Base-by-base conservation (phyloP, 2,113 vertebrate species). In the Bostrychus sinensis region DNA sequence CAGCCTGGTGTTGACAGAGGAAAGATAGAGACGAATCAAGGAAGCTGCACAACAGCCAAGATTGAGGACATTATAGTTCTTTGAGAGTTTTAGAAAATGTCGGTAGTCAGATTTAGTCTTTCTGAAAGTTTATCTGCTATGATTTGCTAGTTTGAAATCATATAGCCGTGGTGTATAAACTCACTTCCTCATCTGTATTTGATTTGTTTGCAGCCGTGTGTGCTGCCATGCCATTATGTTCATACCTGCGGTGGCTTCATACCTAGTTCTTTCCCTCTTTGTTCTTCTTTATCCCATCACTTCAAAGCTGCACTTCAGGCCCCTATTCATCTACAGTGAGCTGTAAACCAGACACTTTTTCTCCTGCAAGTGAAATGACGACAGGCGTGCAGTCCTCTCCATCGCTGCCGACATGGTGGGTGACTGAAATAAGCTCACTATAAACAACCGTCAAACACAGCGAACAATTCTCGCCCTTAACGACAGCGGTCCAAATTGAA, bases 1-100 rank as follows among this genome's bases (percentile, higher is more conserved):
- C n/a, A 23, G 72, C 42, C 2, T 20, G 51, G 50, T 54, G 69
- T 81, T 74, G 77, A 80, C 73, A 62, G 59, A 65, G 75, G 30
- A 26, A 70, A 67, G 65, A 72, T 50, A 53, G 67, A 55, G 28
- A 36, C 57, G 46, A 76, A 85, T 70, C 50, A 66, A 78, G 56
- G 41, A 54, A 73, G 75, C 38, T 34, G 32, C 53, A 64, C 3
- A 50, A 38, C 66, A 72, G 60, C 59, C 58, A 42, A 59, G 65
- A 43, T 56, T 2, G 56, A 73, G 67, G 61, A 70, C 61, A 72
- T 75, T 38, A 61, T 28, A 72, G 41, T 26, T 34, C 51, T 57
- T 63, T 42, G 11, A n/a, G 48, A 63, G 62, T 56, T 77, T 77
- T 11, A 37, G 48, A 56, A 75, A 32, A 69, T 41, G 45, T 46